A percentile compares a stretch with the other conserved stretches of the same genome.
Evolutionary conservation across 2,888 invertebrate genomes (phyloP).

Genomic region (Heteropelma amictum): DNA sequence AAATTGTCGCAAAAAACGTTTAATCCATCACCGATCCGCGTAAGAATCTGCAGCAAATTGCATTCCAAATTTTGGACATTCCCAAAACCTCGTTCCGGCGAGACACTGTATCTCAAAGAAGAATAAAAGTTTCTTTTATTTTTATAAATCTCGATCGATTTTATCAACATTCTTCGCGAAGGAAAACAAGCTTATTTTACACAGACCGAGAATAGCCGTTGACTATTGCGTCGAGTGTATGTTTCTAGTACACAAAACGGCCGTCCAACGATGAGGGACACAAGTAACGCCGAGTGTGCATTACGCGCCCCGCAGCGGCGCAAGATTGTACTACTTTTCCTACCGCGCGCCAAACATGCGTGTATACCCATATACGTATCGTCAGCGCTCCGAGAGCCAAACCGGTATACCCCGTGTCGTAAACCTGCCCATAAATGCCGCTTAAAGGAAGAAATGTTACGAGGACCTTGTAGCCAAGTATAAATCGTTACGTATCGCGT

Average conservation of each 20-base stretch:
- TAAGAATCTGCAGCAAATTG: too few species aligned
- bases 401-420: constrained; percentile 39
- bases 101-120: too few species aligned
- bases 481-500: constrained; percentile 41
- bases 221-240: constrained; percentile 35
- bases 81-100: too few species aligned
- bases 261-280: not conserved
- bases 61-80: too few species aligned
- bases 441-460: constrained; percentile 52
- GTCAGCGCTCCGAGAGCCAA: not conserved
- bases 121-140: too few species aligned
- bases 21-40: too few species aligned
- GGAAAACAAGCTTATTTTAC: constrained; percentile 33
- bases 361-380: not conserved
- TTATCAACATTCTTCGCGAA: too few species aligned
- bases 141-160: too few species aligned
- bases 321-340: constrained; percentile 22
- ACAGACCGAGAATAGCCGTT: constrained; percentile 33
- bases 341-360: not conserved
- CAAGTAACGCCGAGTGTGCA: not conserved
- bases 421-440: constrained; percentile 46
- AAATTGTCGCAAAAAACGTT: too few species aligned
- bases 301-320: constrained; percentile 13
- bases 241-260: constrained; percentile 4
- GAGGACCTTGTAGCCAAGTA: constrained; percentile 27